phyloP scores from a whole-genome alignment of 37 sponge, comb jelly and placozoan genomes.

The Spongilla lacustris region DNA sequence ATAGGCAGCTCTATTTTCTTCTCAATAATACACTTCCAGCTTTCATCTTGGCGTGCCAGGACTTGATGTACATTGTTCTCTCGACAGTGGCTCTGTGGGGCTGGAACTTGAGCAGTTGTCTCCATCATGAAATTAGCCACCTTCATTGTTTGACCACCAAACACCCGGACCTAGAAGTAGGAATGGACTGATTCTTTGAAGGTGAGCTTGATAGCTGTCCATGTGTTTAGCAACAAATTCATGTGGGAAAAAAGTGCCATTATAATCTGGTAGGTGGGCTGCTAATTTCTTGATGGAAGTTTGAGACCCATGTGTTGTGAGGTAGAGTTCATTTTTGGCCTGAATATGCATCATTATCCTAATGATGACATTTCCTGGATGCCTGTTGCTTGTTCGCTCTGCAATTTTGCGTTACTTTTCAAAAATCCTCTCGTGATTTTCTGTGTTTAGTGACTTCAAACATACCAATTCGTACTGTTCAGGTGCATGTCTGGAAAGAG shows the following conservation, averaged over 20 bases:
- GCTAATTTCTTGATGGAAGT: neutral
- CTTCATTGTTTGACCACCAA: slow-evolving; percentile 21
- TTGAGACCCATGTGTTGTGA: slow-evolving; percentile 12
- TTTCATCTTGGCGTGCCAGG: neutral
- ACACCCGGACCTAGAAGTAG: slow-evolving; percentile 13
- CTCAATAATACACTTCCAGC: neutral
- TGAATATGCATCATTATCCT: slow-evolving; percentile 13
- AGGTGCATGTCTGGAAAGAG: slow-evolving; percentile 27
- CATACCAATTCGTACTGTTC: slow-evolving; percentile 35
- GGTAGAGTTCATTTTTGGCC: slow-evolving; percentile 1
- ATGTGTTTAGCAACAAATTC: neutral
- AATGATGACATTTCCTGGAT: slow-evolving; percentile 27
- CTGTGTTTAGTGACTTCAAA: slow-evolving; percentile 29
- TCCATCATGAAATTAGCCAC: slow-evolving; percentile 23
- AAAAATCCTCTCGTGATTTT: slow-evolving; percentile 22
- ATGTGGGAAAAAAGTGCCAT: neutral
- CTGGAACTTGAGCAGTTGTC: neutral
- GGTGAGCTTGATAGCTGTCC: slow-evolving; percentile 32
- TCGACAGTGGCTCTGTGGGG: slow-evolving; percentile 17
- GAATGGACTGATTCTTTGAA: slow-evolving; percentile 23
- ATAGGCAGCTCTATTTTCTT: neutral
- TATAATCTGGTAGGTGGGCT: neutral
- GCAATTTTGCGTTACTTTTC: slow-evolving; percentile 13
- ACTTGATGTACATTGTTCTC: neutral
- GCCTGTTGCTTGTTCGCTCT: slow-evolving; percentile 23